These are phyloP conservation scores for Dicyrtomina minuta DNA, from an alignment of 2,888 invertebrate species.

Conservation along the genomic window DNA sequence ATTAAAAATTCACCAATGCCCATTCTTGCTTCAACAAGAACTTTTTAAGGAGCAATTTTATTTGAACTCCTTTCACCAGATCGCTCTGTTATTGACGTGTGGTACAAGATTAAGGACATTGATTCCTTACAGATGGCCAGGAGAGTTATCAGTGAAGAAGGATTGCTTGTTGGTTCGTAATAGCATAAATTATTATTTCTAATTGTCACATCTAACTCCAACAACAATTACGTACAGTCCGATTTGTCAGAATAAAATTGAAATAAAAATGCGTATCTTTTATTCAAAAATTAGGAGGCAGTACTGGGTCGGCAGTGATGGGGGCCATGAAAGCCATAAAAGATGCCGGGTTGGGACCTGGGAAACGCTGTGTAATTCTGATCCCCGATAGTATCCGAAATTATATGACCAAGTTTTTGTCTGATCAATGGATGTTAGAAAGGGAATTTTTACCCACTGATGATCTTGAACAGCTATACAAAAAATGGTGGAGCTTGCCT, in stretches of 20 bases:
- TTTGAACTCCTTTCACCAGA: slow-evolving; percentile 49
- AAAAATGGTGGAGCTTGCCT: slow-evolving; percentile 73
- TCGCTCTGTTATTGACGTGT: slow-evolving; percentile 60
- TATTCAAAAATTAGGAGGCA: slow-evolving; percentile 58
- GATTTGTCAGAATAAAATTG: background rate
- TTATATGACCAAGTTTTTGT: slow-evolving; percentile 96
- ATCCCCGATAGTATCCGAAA: slow-evolving; percentile 71
- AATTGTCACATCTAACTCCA: slow-evolving; percentile 7
- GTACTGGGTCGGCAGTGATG: slow-evolving; percentile 59
- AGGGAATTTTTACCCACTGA: slow-evolving; percentile 46
- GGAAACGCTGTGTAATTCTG: slow-evolving; percentile 62
- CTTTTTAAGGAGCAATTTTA: too few species aligned
- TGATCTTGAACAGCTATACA: slow-evolving; percentile 31
- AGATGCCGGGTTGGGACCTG: slow-evolving; percentile 59
- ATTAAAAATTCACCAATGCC: too few species aligned
- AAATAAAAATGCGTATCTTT: background rate
- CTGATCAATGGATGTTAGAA: slow-evolving; percentile 88
- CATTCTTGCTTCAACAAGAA: too few species aligned
- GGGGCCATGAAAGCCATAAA: slow-evolving; percentile 56
- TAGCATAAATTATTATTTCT: background rate
- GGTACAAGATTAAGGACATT: slow-evolving; percentile 62
- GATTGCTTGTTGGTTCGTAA: slow-evolving; percentile 62
- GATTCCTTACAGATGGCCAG: slow-evolving; percentile 62
- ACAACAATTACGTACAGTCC: background rate
- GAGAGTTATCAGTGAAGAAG: slow-evolving; percentile 63